phyloP scores from a whole-genome alignment of 2,113 vertebrate genomes.

The Pterocles orientalis region DNA sequence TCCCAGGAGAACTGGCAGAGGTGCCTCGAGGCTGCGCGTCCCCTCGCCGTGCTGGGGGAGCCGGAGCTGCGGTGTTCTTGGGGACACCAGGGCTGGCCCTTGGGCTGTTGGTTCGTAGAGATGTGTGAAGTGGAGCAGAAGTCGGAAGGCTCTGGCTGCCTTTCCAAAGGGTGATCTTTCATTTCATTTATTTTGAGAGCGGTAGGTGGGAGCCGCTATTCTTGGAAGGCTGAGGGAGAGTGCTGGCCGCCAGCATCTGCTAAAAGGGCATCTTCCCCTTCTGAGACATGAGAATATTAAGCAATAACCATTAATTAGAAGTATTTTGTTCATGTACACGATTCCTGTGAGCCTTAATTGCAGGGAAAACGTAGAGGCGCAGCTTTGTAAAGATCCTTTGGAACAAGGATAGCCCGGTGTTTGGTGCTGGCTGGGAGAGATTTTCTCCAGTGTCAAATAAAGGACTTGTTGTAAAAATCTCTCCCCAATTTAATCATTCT shows the following conservation, averaged over 20 bases:
- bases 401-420: neutral
- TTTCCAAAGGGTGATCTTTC: neutral
- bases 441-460: neutral
- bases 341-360: neutral
- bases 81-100: neutral
- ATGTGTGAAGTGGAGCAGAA: neutral
- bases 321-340: neutral
- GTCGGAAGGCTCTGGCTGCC: neutral
- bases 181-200: neutral
- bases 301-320: neutral
- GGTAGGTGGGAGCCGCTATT: neutral
- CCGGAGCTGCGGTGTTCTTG: rapidly evolving
- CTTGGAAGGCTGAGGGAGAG: neutral
- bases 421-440: neutral
- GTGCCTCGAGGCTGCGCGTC: neutral
- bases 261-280: neutral
- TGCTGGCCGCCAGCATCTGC: neutral
- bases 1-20: rapidly evolving
- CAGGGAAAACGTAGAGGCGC: neutral
- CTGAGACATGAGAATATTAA: neutral
- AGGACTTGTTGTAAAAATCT: neutral
- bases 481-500: neutral
- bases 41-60: neutral
- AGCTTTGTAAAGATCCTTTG: neutral
- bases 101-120: neutral